Evolutionary conservation across 2,797 vertebrate genomes (phyloP), one percentile per base, ranked within the genome.

Genomic region (Xenopus petersii): DNA sequence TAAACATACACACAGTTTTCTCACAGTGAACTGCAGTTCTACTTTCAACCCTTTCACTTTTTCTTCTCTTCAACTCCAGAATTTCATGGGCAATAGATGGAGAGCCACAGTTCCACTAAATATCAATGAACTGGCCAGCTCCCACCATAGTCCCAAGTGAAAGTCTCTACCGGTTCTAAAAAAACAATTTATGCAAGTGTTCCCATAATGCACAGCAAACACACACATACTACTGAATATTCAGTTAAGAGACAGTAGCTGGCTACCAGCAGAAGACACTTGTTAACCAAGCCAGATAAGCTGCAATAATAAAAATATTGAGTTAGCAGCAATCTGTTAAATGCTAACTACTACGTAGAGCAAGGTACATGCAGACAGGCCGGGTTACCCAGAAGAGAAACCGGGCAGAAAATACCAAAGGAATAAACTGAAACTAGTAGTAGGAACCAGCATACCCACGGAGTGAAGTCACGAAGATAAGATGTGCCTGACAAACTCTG

Each of bases 401-500:
- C 68, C 64, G 70, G 79, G 55, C 65, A 64, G 77, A 71, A 67
- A 17, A 79, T 75, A 77, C 26, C 26, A 82, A 70, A 82, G 70
- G 74, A 15, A 84, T 65, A 87, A 87, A 81, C 85, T 83, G 79
- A 73, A 87, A 42, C 36, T 42, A 42, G 36, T 42, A 42, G 6
- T 42, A 42, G 36, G 36, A 42, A 87, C 66, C 66, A 74, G 84
- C 87, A 82, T 91, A 91, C 89, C 88, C 88, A 86, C 84, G 2
- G 82, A 82, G 89, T 87, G 86, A 85, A 84, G 88, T 97, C 94
- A 96, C 93, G 92, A 93, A 87, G 94, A 94, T 93, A 97, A 91
- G 95, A 97, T 94, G 92, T 95, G 94, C 86, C 93, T 93, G 86
- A 96, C 94, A 91, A 98, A 96, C 55, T 89, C 95, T 97, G 95